Conservation (phyloP, 2,797 vertebrate genomes). For the Chaetophractus vellerosus region DNA sequence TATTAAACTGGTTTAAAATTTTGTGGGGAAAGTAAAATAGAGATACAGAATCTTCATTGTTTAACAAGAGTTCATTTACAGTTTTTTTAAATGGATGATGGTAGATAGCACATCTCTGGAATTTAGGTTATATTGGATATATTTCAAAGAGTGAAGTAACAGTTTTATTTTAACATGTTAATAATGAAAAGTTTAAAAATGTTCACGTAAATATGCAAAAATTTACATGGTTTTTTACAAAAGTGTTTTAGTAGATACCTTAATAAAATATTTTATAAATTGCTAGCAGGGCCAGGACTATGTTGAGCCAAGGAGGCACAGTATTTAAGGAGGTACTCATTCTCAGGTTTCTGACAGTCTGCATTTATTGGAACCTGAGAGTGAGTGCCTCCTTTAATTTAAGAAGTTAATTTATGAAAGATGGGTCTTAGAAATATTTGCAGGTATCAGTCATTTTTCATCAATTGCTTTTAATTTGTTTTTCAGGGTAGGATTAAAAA, state of each 20-base stretch:
- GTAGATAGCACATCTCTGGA: not conserved
- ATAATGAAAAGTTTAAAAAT: conserved; percentile 39
- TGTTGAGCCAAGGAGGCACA: not conserved
- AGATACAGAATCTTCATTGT: not conserved
- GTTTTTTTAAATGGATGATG: not conserved
- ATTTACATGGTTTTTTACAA: conserved; percentile 30
- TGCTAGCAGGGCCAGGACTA: not conserved
- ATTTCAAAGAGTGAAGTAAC: conserved; percentile 34
- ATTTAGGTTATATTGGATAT: not conserved
- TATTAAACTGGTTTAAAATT: conserved; percentile 3
- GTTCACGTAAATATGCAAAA: not conserved
- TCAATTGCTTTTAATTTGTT: conserved; percentile 78
- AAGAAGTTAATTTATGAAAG: conserved; percentile 42
- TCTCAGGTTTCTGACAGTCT: not conserved
- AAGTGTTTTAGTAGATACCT: conserved; percentile 47
- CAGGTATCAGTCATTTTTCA: conserved; percentile 36
- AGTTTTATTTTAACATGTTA: not conserved
- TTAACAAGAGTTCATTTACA: conserved; percentile 9
- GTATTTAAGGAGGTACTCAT: not conserved
- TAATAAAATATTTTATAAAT: conserved; percentile 30
- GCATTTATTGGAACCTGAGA: not conserved
- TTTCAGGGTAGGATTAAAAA: conserved; percentile 97
- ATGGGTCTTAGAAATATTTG: not conserved
- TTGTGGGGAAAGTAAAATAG: not conserved
- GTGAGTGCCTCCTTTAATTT: not conserved